These are phyloP conservation scores for Drosophila sordidapex DNA, from an alignment of 2,888 invertebrate genomes.

Conservation along the genomic window DNA sequence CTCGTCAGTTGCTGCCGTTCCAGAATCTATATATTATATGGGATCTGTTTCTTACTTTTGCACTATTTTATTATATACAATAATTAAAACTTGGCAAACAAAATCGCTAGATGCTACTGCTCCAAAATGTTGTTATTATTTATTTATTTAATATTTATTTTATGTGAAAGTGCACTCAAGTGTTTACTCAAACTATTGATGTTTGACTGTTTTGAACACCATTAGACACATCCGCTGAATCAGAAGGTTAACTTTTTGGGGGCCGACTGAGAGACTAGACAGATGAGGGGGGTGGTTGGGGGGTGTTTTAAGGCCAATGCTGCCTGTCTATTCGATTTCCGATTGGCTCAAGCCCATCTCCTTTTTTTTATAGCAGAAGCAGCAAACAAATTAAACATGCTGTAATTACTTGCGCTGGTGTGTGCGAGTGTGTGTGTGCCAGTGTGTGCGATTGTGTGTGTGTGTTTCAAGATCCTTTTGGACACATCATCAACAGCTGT, in stretches of 20 bases:
- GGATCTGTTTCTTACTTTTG: background rate
- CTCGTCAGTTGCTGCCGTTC: background rate
- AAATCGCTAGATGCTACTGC: background rate
- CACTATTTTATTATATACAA: background rate
- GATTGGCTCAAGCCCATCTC: conserved; percentile 4
- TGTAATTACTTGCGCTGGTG: conserved; percentile 35
- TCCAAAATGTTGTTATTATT: background rate
- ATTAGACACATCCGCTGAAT: no score
- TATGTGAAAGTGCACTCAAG: background rate
- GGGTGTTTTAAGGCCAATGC: background rate
- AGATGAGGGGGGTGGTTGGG: background rate
- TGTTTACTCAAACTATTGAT: background rate
- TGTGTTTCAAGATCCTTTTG: conserved; percentile 38
- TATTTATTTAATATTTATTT: no score
- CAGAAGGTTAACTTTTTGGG: no score
- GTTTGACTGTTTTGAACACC: no score
- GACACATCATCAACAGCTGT: conserved; percentile 8
- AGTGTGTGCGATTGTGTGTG: conserved; percentile 1
- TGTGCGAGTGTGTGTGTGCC: background rate
- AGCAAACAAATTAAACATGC: conserved; percentile 9
- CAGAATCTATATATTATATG: background rate
- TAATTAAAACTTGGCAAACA: no score
- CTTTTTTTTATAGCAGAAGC: background rate
- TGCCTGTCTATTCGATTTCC: conserved; percentile 60
- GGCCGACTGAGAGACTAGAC: background rate